phyloP scores from a whole-genome alignment of 2,888 invertebrate species.

The Phytoseiulus persimilis region DNA sequence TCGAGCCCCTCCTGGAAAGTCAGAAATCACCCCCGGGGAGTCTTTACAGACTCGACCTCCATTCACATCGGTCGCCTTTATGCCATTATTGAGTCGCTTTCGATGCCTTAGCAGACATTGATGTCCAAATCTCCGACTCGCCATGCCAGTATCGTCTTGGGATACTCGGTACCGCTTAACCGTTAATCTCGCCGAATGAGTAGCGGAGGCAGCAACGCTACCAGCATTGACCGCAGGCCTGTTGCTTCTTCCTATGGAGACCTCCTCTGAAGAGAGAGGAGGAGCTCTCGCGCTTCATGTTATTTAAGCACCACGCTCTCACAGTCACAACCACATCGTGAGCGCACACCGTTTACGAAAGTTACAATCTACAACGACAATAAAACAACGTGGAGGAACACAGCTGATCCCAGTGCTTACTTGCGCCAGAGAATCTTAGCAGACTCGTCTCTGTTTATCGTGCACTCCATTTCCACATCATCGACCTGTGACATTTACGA shows the following conservation, averaged over 20 bases:
- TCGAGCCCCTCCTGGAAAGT: too few relatives aligned
- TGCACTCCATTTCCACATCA: neutral
- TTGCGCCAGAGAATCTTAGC: neutral
- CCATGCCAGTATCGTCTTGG: neutral
- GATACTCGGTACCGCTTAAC: neutral
- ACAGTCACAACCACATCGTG: neutral
- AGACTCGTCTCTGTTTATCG: neutral
- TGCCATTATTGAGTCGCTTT: neutral
- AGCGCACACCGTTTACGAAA: neutral
- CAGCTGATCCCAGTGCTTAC: neutral
- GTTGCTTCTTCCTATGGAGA: neutral
- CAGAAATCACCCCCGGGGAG: too few relatives aligned
- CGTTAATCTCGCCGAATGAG: neutral
- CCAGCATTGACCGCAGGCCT: neutral
- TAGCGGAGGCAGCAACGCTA: neutral
- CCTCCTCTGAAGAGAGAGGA: neutral
- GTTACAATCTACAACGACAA: neutral
- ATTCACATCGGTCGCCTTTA: too few relatives aligned
- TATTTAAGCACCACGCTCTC: neutral
- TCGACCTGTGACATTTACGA: neutral
- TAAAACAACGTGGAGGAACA: neutral
- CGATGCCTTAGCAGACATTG: neutral
- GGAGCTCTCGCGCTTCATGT: neutral
- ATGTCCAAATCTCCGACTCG: neutral
- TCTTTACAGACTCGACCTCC: too few relatives aligned